Percentiles rank a stretch among this genome's conserved stretches.
Evolutionary conservation across 2,888 invertebrate species (phyloP).

Genomic region (Ormia ochracea): DNA sequence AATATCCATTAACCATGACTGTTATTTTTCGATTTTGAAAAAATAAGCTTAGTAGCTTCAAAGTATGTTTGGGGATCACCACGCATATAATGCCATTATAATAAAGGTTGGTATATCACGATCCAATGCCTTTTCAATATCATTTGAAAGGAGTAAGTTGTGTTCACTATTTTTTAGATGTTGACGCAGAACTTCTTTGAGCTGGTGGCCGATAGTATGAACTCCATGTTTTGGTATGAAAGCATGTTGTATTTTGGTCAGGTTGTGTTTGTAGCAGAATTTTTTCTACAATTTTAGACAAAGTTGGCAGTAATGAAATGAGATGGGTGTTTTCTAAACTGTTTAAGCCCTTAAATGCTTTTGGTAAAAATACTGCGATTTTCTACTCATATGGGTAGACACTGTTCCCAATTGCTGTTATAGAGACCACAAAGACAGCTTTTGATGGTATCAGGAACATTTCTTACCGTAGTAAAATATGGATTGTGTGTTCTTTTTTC

Average conservation of each 20-base stretch:
- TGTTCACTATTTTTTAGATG: background rate
- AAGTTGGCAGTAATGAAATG: background rate
- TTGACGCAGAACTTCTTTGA: background rate
- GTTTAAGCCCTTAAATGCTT: background rate
- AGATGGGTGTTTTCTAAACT: background rate
- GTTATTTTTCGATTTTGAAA: background rate
- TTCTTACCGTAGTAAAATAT: background rate
- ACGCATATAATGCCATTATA: no score
- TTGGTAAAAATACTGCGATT: background rate
- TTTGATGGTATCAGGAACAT: background rate
- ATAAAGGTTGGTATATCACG: no score
- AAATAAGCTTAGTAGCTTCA: background rate
- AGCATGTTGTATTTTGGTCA: background rate
- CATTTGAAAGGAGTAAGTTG: background rate
- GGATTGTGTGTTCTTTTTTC: background rate
- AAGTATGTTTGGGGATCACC: background rate
- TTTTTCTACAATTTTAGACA: slow-evolving; percentile 7
- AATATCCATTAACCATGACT: background rate
- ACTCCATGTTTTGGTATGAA: background rate
- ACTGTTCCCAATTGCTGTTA: background rate
- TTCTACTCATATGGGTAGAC: background rate
- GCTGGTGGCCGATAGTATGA: background rate
- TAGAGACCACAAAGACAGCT: background rate
- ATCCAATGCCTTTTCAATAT: slow-evolving; percentile 12
- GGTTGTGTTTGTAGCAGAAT: background rate